Conservation (phyloP, 2,797 vertebrate species). For the Allobates femoralis region DNA sequence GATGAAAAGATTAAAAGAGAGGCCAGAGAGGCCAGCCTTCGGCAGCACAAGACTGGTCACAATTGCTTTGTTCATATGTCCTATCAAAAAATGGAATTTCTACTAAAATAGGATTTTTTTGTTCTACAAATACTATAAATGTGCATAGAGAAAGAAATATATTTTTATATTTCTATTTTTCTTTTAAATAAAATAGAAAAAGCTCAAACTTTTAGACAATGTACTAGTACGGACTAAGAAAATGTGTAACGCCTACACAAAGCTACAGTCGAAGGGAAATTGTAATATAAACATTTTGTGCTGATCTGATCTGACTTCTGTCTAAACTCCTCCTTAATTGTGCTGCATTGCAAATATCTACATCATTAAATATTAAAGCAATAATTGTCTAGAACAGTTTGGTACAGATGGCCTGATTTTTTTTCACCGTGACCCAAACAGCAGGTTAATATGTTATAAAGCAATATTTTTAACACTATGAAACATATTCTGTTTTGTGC, state of each 20-base stretch:
- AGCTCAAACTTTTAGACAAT: background rate
- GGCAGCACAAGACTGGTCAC: too few species aligned
- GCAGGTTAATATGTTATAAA: background rate
- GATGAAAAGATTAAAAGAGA: too few species aligned
- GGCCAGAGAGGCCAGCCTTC: too few species aligned
- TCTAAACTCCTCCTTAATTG: background rate
- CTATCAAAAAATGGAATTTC: too few species aligned
- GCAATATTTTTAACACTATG: background rate
- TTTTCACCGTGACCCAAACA: background rate
- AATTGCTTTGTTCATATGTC: too few species aligned
- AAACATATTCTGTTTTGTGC: background rate
- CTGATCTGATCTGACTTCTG: background rate
- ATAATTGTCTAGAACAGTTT: background rate
- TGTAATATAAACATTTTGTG: background rate
- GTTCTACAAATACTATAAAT: too few species aligned
- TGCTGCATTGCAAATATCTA: constrained; percentile 4
- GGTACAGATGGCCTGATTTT: background rate
- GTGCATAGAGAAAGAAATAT: too few species aligned
- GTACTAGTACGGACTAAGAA: background rate
- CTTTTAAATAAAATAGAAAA: background rate
- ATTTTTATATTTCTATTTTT: background rate
- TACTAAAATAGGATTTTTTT: too few species aligned
- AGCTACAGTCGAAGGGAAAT: background rate
- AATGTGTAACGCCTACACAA: background rate
- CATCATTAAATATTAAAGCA: constrained; percentile 2